A percentile compares a stretch with the other conserved stretches of the same genome.
Conservation (phyloP, 2,888 invertebrate genomes). For the Nomada lathburiana region DNA sequence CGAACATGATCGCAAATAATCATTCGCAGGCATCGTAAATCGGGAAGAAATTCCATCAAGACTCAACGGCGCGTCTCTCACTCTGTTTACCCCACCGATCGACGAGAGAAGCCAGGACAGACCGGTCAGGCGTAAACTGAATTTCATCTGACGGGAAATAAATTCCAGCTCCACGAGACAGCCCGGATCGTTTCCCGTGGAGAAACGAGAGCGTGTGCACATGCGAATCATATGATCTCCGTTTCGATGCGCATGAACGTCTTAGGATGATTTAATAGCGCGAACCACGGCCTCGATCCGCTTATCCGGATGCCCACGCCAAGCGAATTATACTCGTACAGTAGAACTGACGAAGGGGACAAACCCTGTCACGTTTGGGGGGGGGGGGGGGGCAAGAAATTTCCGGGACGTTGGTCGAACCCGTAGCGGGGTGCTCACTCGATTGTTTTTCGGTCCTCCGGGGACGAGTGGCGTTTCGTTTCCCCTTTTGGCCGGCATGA, state of each 20-base stretch:
- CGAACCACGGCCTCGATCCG: slow-evolving; percentile 31
- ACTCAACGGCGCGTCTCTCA: neutral
- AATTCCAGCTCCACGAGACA: slow-evolving; percentile 52
- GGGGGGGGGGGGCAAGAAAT: neutral
- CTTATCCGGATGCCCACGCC: slow-evolving; percentile 42
- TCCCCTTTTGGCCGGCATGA: neutral
- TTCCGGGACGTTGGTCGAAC: neutral
- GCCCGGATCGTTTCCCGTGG: slow-evolving; percentile 37
- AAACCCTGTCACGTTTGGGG: too few species aligned
- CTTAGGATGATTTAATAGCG: slow-evolving; percentile 69
- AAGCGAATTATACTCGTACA: slow-evolving; percentile 47
- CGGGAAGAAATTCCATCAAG: slow-evolving; percentile 30
- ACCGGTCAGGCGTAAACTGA: slow-evolving; percentile 38
- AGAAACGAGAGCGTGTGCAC: slow-evolving; percentile 24
- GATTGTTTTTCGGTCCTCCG: slow-evolving; percentile 25
- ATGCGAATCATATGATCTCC: slow-evolving; percentile 38
- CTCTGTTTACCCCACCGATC: slow-evolving; percentile 18
- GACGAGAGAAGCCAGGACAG: neutral
- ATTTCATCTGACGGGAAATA: slow-evolving; percentile 49
- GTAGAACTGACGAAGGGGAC: neutral
- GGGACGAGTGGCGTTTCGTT: neutral
- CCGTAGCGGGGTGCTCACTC: neutral
- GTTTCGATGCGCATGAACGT: slow-evolving; percentile 58
- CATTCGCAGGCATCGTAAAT: neutral
- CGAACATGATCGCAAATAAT: neutral